Base-by-base conservation (phyloP, 1,140 invertebrate species). In the Pogonognathellus flavescens region DNA sequence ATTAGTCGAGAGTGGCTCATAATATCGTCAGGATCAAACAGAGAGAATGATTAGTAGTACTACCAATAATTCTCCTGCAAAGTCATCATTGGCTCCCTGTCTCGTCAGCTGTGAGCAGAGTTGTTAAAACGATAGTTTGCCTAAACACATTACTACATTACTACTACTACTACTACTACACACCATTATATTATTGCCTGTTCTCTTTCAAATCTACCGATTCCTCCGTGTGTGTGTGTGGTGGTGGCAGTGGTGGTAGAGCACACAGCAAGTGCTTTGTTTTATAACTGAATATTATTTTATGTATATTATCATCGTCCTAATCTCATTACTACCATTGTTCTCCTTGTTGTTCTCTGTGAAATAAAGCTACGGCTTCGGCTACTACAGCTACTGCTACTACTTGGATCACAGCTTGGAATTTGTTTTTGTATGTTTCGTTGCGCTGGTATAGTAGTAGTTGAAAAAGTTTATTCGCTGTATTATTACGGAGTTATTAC, bases 1-100 rank as follows among this genome's bases (percentile, higher is more conserved):
- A 76, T 76, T 76, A 76, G 70, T 50, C 70, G n/a, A 76, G n/a
- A 76, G 62, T 76, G 70, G 70, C 31, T 49, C 25, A 50, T 76
- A 50, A 76, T 76, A 76, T 76, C 16, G 41, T 49, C 25, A 76
- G 70, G 70, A 76, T 76, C 70, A 76, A 76, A 76, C 25, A 76
- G 25, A 31, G 41, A 49, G 31, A 41, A 41, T 41, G 31, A 41
- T 41, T 41, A 41, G 31, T 41, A 41, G 31, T 41, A 41, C 31
- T 41, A 41, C 31, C 31, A 41, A 41, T 41, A 41, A 49, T 18
- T 76, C 70, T 31, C 41, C 70, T 72, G 9, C n/a, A 18, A 16
- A 76, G 31, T 76, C 41, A 76, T 50, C 41, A 76, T 76, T 76
- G 25, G 25, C 14, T 76, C n/a, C 22, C 22, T 10, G 31, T 31